Conservation (phyloP, 2,113 vertebrate genomes). For the Solenodon paradoxus region DNA sequence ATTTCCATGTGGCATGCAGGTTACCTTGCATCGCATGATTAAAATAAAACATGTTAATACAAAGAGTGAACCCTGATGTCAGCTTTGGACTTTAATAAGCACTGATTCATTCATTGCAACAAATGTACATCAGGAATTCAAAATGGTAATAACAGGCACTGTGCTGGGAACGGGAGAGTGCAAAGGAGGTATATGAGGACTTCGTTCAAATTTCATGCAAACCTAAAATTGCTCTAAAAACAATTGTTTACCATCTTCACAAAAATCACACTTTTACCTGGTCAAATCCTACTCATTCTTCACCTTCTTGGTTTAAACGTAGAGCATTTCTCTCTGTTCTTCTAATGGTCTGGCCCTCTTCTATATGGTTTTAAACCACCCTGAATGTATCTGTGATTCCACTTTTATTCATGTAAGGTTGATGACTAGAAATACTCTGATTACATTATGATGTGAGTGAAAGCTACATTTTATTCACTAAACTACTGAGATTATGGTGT, state of each 20-base stretch:
- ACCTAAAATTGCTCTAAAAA: background rate
- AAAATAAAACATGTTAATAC: background rate
- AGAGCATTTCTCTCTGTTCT: background rate
- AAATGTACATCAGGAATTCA: background rate
- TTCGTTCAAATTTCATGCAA: background rate
- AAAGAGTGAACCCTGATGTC: background rate
- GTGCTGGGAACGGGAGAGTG: background rate
- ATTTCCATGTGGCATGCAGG: background rate
- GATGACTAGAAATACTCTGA: background rate
- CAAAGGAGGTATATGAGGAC: background rate
- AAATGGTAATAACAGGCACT: background rate
- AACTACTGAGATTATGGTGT: background rate
- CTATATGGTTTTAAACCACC: background rate
- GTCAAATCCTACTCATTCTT: background rate
- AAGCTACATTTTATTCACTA: background rate
- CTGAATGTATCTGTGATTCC: background rate
- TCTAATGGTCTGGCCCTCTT: background rate
- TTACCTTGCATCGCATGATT: background rate
- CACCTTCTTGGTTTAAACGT: background rate
- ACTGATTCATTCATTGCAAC: background rate
- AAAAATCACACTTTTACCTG: background rate
- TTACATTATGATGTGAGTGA: background rate
- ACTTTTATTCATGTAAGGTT: background rate
- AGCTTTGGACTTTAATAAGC: background rate
- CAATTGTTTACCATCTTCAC: background rate